A percentile compares a stretch with the other conserved stretches of the same genome.
phyloP scores from a whole-genome alignment of 92 coral and sea anemone genomes.

The Porites rus region DNA sequence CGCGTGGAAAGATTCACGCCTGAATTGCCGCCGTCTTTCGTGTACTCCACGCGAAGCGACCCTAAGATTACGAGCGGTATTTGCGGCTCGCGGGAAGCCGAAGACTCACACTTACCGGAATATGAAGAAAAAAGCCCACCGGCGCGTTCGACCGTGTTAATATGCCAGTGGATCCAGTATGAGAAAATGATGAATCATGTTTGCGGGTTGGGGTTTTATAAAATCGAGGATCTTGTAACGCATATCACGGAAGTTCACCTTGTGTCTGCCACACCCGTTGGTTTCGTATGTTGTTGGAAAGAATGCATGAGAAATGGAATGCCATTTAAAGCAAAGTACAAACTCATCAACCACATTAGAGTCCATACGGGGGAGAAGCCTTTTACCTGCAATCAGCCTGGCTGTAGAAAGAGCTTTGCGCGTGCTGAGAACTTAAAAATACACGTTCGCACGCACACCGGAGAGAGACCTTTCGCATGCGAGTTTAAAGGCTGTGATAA shows the following conservation, averaged over 20 bases:
- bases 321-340: conserved; percentile 99
- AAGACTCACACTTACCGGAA: conserved; percentile 23
- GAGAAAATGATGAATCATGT: conserved; percentile 69
- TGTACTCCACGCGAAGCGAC: conserved; percentile 46
- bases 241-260: conserved; percentile 94
- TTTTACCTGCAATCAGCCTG: conserved; percentile 87
- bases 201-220: conserved; percentile 88
- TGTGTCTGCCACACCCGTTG: conserved; percentile 70
- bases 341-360: conserved; percentile 93
- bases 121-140: conserved; percentile 45
- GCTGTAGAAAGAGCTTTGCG: conserved; percentile 95
- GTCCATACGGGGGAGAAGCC: conserved; percentile 99
- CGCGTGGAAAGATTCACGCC: conserved; percentile 53
- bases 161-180: conserved; percentile 86
- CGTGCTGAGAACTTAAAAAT: conserved; percentile 98
- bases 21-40: conserved; percentile 57
- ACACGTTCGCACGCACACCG: conserved; percentile 94
- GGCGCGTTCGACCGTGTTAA: conserved; percentile 54
- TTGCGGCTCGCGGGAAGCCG: not conserved
- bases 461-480: conserved; percentile 97
- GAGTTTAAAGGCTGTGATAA: conserved; percentile 96
- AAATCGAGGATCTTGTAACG: conserved; percentile 87
- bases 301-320: conserved; percentile 93
- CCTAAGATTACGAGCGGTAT: conserved; percentile 5
- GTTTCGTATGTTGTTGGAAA: conserved; percentile 94